These are phyloP conservation scores for Arrhamphus sclerolepis DNA, from an alignment of 2,797 vertebrate genomes.

Conservation along the genomic window DNA sequence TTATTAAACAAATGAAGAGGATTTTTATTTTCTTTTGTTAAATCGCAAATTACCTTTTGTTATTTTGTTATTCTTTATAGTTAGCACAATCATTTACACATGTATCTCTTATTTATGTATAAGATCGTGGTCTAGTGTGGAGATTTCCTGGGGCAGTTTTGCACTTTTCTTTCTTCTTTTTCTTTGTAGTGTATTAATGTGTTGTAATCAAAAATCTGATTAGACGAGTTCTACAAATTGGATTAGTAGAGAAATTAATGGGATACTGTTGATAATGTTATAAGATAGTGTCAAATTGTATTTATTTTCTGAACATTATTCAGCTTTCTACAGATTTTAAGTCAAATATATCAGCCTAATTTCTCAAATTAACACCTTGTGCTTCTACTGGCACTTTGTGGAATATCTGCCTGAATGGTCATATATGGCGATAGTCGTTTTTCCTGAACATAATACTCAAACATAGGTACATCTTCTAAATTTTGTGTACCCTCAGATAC, in stretches of 20 bases:
- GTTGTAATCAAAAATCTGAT: slow-evolving; percentile 36
- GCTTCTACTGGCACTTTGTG: slow-evolving; percentile 29
- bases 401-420: slow-evolving; percentile 25
- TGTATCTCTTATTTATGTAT: slow-evolving; percentile 59
- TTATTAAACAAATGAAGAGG: slow-evolving; percentile 44
- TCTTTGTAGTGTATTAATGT: slow-evolving; percentile 36
- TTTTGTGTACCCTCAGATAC: slow-evolving; percentile 10
- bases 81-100: slow-evolving; percentile 61
- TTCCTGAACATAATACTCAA: slow-evolving; percentile 27
- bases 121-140: slow-evolving; percentile 47
- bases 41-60: slow-evolving; percentile 36
- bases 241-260: slow-evolving; percentile 11
- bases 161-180: slow-evolving; percentile 55
- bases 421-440: slow-evolving; percentile 25
- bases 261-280: slow-evolving; percentile 13
- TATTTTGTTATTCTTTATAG: slow-evolving; percentile 54
- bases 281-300: slow-evolving; percentile 11
- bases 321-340: slow-evolving; percentile 18
- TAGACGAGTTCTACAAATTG: slow-evolving; percentile 39
- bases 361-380: slow-evolving; percentile 16
- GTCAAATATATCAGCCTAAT: slow-evolving; percentile 21
- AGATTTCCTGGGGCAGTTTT: slow-evolving; percentile 56
- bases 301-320: slow-evolving; percentile 38
- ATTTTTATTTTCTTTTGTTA: slow-evolving; percentile 29
- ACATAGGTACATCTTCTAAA: slow-evolving; percentile 17